Conservation (phyloP, 2,797 vertebrate species). For the Phrynocephalus guinanensis region DNA sequence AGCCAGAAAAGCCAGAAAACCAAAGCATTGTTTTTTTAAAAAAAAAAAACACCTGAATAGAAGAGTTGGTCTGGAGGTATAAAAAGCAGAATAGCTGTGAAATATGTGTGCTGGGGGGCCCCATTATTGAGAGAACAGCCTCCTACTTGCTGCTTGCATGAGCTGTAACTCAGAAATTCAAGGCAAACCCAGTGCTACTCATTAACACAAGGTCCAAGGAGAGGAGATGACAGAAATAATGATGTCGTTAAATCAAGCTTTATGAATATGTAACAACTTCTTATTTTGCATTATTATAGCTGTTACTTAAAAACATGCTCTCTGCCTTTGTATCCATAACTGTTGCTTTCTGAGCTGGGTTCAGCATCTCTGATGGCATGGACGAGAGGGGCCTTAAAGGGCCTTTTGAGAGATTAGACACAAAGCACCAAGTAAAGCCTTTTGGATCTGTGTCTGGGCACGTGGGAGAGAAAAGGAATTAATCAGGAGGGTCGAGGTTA, state of each 20-base stretch:
- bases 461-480: conserved; percentile 41
- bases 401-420: conserved; percentile 44
- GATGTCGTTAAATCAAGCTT: conserved; percentile 75
- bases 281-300: conserved; percentile 73
- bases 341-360: conserved; percentile 52
- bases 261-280: conserved; percentile 77
- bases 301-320: conserved; percentile 69
- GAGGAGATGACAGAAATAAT: conserved; percentile 73
- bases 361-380: conserved; percentile 30
- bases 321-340: conserved; percentile 47
- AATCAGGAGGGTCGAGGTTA: conserved; percentile 21
- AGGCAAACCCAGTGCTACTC: conserved; percentile 70
- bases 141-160: conserved; percentile 50
- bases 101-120: conserved; percentile 1
- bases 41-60: not conserved
- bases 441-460: conserved; percentile 44
- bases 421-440: conserved; percentile 35
- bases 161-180: conserved; percentile 70
- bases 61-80: not conserved
- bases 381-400: conserved; percentile 49
- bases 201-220: conserved; percentile 71
- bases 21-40: not conserved
- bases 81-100: not conserved
- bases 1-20: not conserved
- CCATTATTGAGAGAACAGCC: conserved; percentile 27